Base-by-base conservation (phyloP, 2,113 vertebrate genomes). In the Podarcis raffonei region DNA sequence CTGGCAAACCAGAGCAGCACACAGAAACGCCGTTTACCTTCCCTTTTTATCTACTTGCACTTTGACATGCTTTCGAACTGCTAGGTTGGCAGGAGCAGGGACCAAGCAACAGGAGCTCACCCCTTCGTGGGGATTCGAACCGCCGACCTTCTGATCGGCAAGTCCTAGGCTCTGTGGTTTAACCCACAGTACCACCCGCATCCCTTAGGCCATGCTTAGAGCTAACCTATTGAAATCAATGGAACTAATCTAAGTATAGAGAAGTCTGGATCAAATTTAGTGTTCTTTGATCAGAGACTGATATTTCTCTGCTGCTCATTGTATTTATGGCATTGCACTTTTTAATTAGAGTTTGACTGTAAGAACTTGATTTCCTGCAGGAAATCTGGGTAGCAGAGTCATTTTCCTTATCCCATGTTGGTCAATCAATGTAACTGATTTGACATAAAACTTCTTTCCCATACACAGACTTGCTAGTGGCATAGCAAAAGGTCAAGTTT, bases 401-500 rank as follows among this genome's bases (percentile, higher is more conserved):
- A 42, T 0, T 87, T 25, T 42, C 65, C 23, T 85, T 81, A 15
- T 1, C 48, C 1, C 30, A 11, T 88, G 80, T 89, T 85, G 27
- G 72, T 57, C 86, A 30, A 89, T 3, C 23, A 53, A 88, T 77
- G 8, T 75, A 37, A 87, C 30, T 83, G 76, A 48, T 37, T 23
- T 91, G 3, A 68, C 35, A 72, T 57, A 32, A 91, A 93, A 78
- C 30, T 89, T 65, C 27, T 66, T 83, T 53, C 37, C 3, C 86
- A 12, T 81, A 89, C 48, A 32, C 77, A 92, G 59, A 84, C 81
- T 93, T 90, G 25, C 82, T n/a, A 22, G 62, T 76, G 42, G 18
- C 48, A 87, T 78, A 89, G 93, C 3, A 1, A 2, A 89, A 87
- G 87, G 4, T 87, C 62, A 83, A 48, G 71, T 35, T 83, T 91